Conservation (phyloP, 2,797 vertebrate genomes). For the Thaleichthys pacificus region DNA sequence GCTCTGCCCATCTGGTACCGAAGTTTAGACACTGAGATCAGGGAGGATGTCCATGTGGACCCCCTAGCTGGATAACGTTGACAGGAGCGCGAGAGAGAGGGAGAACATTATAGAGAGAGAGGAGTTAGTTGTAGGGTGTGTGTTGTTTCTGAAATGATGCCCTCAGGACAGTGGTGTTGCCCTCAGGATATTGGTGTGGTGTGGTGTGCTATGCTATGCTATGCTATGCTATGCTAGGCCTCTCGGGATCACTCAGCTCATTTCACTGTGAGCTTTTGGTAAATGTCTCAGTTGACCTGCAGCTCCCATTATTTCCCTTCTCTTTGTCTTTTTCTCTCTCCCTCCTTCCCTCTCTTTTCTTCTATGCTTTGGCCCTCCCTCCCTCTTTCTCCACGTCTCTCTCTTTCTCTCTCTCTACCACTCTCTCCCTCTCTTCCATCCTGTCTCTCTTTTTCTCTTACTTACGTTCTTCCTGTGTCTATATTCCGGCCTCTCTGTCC, state of each 20-base stretch:
- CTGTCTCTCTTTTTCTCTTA: neutral
- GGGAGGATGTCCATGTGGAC: neutral
- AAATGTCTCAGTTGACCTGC: conserved; percentile 33
- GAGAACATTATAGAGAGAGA: no score
- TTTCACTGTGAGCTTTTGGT: conserved; percentile 47
- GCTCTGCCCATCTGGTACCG: no score
- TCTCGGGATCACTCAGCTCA: conserved; percentile 42
- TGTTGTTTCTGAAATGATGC: conserved; percentile 25
- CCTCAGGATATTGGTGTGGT: no score
- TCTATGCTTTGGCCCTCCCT: conserved; percentile 14
- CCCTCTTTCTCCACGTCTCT: conserved; percentile 1
- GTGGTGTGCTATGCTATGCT: no score
- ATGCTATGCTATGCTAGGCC: no score
- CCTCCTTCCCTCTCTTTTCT: conserved; percentile 6
- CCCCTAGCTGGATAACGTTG: no score
- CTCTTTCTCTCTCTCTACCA: neutral
- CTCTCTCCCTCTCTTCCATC: neutral
- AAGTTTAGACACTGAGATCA: neutral
- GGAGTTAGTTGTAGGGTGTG: neutral
- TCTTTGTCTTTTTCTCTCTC: neutral
- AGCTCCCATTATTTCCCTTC: no score
- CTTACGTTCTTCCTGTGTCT: neutral
- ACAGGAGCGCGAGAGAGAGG: no score
- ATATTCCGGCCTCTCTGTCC: neutral
- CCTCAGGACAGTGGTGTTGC: conserved; percentile 36